A percentile compares a stretch with the other conserved stretches of the same genome.
These are phyloP conservation scores for Chloromyia formosa DNA, from an alignment of 2,888 invertebrate genomes.

Conservation along the genomic window DNA sequence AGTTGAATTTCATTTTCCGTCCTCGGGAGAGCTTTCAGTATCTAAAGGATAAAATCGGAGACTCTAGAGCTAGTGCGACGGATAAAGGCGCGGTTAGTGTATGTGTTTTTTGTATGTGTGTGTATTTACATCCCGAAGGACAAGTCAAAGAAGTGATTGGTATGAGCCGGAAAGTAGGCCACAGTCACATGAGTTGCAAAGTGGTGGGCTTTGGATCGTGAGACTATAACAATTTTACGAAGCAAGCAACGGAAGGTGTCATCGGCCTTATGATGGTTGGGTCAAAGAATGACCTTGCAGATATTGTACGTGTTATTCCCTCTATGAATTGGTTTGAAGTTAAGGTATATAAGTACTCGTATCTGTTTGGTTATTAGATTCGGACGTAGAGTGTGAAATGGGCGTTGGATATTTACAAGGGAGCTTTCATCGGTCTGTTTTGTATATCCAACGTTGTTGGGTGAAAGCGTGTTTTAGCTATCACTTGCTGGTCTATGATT, in stretches of 20 bases:
- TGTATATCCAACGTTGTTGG: too few species aligned
- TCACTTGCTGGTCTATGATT: too few species aligned
- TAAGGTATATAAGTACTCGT: neutral
- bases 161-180: slow-evolving; percentile 29
- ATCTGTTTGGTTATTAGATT: too few species aligned
- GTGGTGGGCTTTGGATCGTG: neutral
- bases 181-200: slow-evolving; percentile 21
- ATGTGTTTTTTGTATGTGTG: neutral
- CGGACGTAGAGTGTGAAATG: too few species aligned
- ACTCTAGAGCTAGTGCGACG: neutral
- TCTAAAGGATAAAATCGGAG: slow-evolving; percentile 22
- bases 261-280: slow-evolving; percentile 37
- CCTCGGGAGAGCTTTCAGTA: slow-evolving; percentile 24
- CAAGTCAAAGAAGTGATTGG: neutral
- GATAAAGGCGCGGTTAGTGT: neutral
- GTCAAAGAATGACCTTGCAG: slow-evolving; percentile 39
- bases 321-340: neutral
- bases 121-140: slow-evolving; percentile 12
- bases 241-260: slow-evolving; percentile 23
- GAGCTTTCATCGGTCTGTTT: too few species aligned
- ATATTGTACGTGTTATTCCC: slow-evolving; percentile 14
- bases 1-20: slow-evolving; percentile 6
- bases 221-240: neutral
- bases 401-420: too few species aligned
- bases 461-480: too few species aligned